Evolutionary conservation across 1,140 invertebrate species (phyloP).

Genomic region (Mactra quadrangularis): DNA sequence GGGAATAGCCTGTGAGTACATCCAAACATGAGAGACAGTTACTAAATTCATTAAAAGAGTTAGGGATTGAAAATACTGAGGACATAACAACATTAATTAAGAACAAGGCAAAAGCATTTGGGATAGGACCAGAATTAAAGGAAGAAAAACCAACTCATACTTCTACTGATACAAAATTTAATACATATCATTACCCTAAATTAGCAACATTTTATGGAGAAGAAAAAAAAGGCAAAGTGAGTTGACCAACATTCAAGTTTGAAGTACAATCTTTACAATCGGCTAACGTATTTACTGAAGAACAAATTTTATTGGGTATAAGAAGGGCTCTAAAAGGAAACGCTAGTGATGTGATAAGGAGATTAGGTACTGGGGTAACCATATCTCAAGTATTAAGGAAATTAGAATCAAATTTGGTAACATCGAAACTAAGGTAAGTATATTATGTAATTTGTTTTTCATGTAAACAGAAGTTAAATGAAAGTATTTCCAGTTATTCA

Average conservation of each 20-base stretch:
- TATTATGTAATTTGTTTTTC: constrained; percentile 32
- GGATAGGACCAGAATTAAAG: no score
- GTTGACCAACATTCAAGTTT: constrained; percentile 12
- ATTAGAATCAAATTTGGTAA: background rate
- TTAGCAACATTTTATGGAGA: constrained; percentile 25
- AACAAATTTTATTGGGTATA: constrained; percentile 19
- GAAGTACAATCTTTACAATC: constrained; percentile 15
- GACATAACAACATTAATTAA: no score
- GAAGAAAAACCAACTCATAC: no score
- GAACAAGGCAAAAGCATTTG: no score
- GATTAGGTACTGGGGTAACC: background rate
- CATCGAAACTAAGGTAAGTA: constrained; percentile 13
- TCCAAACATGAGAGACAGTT: no score
- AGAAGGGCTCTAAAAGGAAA: constrained; percentile 22
- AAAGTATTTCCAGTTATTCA: constrained; percentile 4
- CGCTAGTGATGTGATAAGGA: constrained; percentile 8
- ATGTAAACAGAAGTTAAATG: constrained; percentile 10
- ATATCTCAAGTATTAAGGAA: constrained; percentile 1
- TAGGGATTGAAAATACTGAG: no score
- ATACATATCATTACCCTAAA: background rate
- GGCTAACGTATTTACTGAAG: background rate
- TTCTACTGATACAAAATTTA: no score
- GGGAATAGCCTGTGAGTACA: no score
- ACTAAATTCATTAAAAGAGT: no score
- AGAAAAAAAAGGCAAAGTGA: constrained; percentile 23